A percentile compares a stretch with the other conserved stretches of the same genome.
phyloP scores from a whole-genome alignment of 2,113 vertebrate genomes.

The Sinocyclocheilus anshuiensis region DNA sequence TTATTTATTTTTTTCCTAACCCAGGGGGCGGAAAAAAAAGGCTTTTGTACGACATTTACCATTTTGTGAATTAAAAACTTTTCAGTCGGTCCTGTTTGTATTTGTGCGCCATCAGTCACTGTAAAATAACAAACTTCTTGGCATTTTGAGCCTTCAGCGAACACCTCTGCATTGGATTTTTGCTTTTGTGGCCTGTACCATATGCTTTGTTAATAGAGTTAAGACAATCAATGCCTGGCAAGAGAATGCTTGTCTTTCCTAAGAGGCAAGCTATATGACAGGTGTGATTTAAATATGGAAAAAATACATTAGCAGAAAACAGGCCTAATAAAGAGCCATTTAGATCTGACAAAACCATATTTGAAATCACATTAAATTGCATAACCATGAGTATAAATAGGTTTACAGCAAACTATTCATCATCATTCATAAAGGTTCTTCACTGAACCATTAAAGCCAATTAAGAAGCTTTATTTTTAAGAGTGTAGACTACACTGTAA shows the following conservation, averaged over 20 bases:
- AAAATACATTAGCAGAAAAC: no score
- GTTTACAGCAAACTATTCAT: background rate
- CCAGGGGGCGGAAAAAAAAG: background rate
- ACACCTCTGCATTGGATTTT: constrained; percentile 45
- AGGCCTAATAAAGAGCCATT: background rate
- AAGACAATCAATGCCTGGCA: constrained; percentile 9
- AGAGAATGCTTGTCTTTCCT: background rate
- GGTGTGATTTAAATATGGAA: background rate
- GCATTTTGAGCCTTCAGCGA: background rate
- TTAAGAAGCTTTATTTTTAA: no score
- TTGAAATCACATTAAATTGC: background rate
- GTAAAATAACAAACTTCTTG: background rate
- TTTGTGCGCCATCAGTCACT: background rate
- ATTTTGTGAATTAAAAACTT: background rate
- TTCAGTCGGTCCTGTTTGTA: background rate
- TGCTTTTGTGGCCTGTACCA: constrained; percentile 18
- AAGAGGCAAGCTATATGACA: background rate
- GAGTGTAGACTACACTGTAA: background rate
- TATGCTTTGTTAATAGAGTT: constrained; percentile 26
- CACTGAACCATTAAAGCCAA: no score
- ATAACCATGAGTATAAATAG: background rate
- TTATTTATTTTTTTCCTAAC: background rate
- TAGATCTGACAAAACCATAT: background rate
- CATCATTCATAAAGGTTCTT: no score
- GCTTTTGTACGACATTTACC: background rate